Evolutionary conservation across 1,140 invertebrate species (phyloP), one percentile per base, ranked within the genome.

Genomic region (Oncopeltus fasciatus): DNA sequence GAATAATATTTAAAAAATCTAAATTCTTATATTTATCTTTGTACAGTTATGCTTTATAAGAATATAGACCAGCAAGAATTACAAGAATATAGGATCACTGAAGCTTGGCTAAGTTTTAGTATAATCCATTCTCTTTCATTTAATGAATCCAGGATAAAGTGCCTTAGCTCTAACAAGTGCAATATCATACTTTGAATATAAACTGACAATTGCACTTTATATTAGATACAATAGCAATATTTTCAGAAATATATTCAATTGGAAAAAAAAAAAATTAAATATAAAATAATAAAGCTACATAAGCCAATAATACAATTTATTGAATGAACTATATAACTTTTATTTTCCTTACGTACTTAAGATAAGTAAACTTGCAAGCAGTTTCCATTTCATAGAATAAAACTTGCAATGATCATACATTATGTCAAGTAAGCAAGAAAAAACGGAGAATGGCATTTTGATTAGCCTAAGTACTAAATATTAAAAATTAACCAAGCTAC

Each of bases 71-170:
- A 57, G 61, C 51, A 62, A 31, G 21, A 53, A 57, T 51, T 33
- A 38, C 28, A 62, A 53, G 28, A 44, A 38, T 51, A 51, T 21
- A 47, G 61, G 51, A 29, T 33, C 31, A 38, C n/a, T 62, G 61
- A 62, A 62, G 61, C 61, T 62, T 62, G 61, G 61, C 61, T 62
- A 62, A 62, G 43, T 57, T 57, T 57, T 18, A 56, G 3, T 26
- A 57, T 21, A 33, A 33, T 33, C 28, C 28, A 57, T 57, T 33
- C 31, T 57, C 28, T 21, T 49, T 8, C 4, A 8, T 49, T 9
- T 49, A 49, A 9, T 24, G 5, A 9, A 9, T 49, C 21, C 16
- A 49, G 47, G 47, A 8, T 8, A 8, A 27, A 56, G n/a, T 47
- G 43, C 27, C 18, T 61, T 61, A 53, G 9, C 26, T 24, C 49